These are phyloP conservation scores for Clarias laeviceps DNA, from an alignment of 2,797 vertebrate species.

Conservation along the genomic window DNA sequence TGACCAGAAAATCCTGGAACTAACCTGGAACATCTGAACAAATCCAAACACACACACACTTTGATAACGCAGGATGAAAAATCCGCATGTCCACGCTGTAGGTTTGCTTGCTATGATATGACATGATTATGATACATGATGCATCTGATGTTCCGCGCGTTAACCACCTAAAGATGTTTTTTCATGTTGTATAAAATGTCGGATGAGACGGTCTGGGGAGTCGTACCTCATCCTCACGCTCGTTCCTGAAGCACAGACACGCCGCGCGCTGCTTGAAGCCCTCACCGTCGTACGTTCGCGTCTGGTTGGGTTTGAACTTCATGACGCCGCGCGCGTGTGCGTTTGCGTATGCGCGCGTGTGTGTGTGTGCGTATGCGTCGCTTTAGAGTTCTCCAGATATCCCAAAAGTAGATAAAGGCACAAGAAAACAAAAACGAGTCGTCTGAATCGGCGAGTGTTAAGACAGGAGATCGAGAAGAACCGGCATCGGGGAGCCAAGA, in stretches of 20 bases:
- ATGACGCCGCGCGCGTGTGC: conserved; percentile 70
- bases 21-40: conserved; percentile 10
- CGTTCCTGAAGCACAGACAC: conserved; percentile 91
- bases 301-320: conserved; percentile 98
- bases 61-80: neutral
- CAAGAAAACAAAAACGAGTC: neutral
- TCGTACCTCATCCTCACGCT: conserved; percentile 92
- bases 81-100: neutral
- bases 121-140: neutral
- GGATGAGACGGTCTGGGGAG: neutral
- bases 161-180: too few species aligned
- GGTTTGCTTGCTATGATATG: neutral
- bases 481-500: conserved; percentile 1
- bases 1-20: neutral
- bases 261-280: conserved; percentile 93
- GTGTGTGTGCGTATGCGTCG: neutral
- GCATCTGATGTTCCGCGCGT: neutral
- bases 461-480: neutral
- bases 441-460: neutral
- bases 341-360: neutral
- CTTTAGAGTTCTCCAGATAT: neutral
- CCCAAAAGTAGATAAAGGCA: conserved; percentile 5
- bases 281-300: conserved; percentile 92
- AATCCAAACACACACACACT: neutral
- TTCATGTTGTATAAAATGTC: neutral